Base-by-base conservation (phyloP, 2,888 invertebrate species). In the Rhogogaster chlorosoma region DNA sequence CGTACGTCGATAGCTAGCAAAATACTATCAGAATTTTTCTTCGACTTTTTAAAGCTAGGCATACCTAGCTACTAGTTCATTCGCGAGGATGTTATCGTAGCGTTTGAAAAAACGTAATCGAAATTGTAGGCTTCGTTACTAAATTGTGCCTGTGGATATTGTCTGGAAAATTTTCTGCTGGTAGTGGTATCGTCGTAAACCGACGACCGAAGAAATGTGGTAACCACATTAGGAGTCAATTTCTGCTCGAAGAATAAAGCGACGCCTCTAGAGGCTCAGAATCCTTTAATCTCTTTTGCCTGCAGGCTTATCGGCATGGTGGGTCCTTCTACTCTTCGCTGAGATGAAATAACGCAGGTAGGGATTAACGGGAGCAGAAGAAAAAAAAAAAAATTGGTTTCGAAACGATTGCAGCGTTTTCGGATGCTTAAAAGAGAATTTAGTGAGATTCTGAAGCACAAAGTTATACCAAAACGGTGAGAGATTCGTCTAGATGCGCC, bases 181-280 rank as follows among this genome's bases (percentile, higher is more conserved):
- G 22, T 45, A 22, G 22, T 73, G 10, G 10, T 26, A 73, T 12
- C 42, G 42, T 42, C 12, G 42, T n/a, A 5, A 38, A 42, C 67
- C 29, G 12, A 38, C 73, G 38, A 38, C 38, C 22, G 38, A 15
- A 42, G 42, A 77, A 53, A 18, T 53, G 29, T 32, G 87, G 84
- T 90, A 90, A 90, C 88, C 80, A 83, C 86, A 87, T 90, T 89
- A 89, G 87, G 87, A 89, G 88, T 90, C 90, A 89, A 90, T 90
- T 87, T 89, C 90, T 87, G 86, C 85, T 85, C 85, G 88, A 87
- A 88, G 89, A 88, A 89, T 89, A 87, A 88, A 53, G 83, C 67
- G n/a, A 49, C 53, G 49, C 71, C 53, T 67, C 42, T 9, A 70
- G 70, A 53, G 67, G 26, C 18, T 38, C 22, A 15, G 26, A 36